Percentiles rank a stretch among this genome's conserved stretches.
Conservation (phyloP, 2,888 invertebrate species). For the Mimas tiliae region DNA sequence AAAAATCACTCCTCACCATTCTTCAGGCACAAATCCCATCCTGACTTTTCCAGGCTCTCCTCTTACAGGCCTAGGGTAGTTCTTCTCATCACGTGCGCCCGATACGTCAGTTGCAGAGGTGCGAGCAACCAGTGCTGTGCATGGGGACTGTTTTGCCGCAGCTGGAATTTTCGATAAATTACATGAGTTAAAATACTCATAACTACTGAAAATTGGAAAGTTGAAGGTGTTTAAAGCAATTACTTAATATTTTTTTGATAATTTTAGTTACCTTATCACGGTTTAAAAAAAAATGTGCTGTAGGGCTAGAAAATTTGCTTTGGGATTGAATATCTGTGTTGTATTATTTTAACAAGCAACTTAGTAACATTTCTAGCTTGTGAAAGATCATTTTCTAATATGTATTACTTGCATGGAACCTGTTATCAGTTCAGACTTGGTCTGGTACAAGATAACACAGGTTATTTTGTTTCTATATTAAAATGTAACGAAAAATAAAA, state of each 20-base stretch:
- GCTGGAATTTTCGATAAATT: slow-evolving; percentile 52
- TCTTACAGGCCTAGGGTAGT: slow-evolving; percentile 90
- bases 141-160: slow-evolving; percentile 72
- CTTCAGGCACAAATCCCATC: slow-evolving; percentile 95
- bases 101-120: slow-evolving; percentile 75
- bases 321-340: too few relatives aligned
- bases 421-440: background rate
- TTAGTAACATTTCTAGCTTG: too few relatives aligned
- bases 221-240: too few relatives aligned
- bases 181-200: too few relatives aligned
- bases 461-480: background rate
- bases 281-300: too few relatives aligned
- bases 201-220: too few relatives aligned
- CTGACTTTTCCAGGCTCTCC: slow-evolving; percentile 91
- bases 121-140: slow-evolving; percentile 80
- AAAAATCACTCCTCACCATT: slow-evolving; percentile 86
- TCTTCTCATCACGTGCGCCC: slow-evolving; percentile 88
- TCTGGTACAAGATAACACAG: background rate
- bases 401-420: background rate
- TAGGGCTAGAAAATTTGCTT: too few relatives aligned
- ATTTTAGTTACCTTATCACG: too few relatives aligned
- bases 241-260: too few relatives aligned
- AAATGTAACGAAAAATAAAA: background rate
- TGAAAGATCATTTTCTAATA: too few relatives aligned
- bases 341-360: too few relatives aligned